A percentile compares a stretch with the other conserved stretches of the same genome.
Evolutionary conservation across 2,797 vertebrate genomes (phyloP).

Genomic region (Sebastes matsubarae): DNA sequence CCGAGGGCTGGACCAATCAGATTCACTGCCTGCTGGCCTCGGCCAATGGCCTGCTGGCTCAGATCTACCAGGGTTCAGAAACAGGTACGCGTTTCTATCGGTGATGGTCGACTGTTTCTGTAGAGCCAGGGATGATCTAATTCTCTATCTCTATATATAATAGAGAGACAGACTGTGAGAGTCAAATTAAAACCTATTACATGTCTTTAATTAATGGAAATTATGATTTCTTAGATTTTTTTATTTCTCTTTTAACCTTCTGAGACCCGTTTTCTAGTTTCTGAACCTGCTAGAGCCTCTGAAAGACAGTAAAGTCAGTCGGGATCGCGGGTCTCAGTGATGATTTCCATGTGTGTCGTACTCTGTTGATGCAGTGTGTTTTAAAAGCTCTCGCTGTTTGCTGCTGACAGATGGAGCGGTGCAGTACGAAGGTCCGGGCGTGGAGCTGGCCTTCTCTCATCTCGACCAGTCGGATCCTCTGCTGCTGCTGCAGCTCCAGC

Average conservation of each 20-base stretch:
- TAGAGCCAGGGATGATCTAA: neutral
- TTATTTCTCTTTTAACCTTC: neutral
- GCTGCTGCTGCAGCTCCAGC: conserved; percentile 83
- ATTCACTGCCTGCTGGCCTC: conserved; percentile 88
- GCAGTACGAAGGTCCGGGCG: conserved; percentile 86
- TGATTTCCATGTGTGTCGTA: too few relatives aligned
- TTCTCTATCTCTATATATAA: neutral
- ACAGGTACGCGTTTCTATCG: conserved; percentile 69
- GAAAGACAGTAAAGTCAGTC: too few relatives aligned
- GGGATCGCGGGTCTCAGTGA: neutral
- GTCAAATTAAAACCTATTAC: too few relatives aligned
- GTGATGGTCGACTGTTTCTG: neutral
- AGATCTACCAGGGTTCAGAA: conserved; percentile 87
- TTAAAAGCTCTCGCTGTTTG: neutral
- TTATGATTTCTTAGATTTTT: neutral
- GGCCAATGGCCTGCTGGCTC: conserved; percentile 83
- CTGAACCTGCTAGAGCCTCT: too few relatives aligned
- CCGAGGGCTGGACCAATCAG: conserved; percentile 91
- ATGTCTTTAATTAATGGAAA: too few relatives aligned
- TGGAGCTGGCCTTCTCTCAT: conserved; percentile 81
- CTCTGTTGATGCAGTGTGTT: neutral
- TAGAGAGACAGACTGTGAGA: neutral
- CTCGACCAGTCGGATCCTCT: conserved; percentile 82
- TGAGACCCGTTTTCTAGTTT: too few relatives aligned
- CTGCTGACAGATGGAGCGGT: conserved; percentile 78